A percentile compares a stretch with the other conserved stretches of the same genome.
Conservation (phyloP, 2,797 vertebrate species). For the Uromys caudimaculatus region DNA sequence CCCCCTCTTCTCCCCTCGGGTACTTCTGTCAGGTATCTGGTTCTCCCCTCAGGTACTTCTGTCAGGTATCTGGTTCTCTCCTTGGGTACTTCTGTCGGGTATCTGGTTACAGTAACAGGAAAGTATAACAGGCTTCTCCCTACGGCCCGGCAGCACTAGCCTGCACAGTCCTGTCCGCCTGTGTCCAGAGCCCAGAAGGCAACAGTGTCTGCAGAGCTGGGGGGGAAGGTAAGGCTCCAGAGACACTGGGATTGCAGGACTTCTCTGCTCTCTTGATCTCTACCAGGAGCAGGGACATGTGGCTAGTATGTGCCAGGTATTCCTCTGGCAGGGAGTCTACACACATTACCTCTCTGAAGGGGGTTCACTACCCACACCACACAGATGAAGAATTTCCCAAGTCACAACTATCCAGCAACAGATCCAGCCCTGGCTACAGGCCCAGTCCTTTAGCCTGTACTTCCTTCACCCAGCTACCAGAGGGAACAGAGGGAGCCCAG, state of each 20-base stretch:
- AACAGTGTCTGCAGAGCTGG: background rate
- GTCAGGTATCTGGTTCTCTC: background rate
- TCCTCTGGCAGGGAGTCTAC: background rate
- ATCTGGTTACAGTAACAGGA: background rate
- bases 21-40: background rate
- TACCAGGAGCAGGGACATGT: background rate
- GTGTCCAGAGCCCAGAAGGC: background rate
- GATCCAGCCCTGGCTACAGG: background rate
- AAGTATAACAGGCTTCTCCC: background rate
- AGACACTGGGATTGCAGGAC: rapidly evolving
- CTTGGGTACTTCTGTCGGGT: background rate
- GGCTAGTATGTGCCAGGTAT: background rate
- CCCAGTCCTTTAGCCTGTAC: too few relatives aligned
- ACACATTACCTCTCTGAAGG: background rate
- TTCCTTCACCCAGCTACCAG: rapidly evolving
- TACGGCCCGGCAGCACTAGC: rapidly evolving
- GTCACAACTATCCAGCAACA: too few relatives aligned
- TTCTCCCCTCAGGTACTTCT: background rate
- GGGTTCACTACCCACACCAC: background rate
- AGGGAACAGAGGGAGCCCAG: background rate
- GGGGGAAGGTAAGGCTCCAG: rapidly evolving
- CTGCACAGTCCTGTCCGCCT: background rate
- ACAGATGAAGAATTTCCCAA: too few relatives aligned
- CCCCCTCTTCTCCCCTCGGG: background rate
- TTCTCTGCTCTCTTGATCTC: background rate